Conservation (phyloP, 2,113 vertebrate species). For the Dendropsophus ebraccatus region DNA sequence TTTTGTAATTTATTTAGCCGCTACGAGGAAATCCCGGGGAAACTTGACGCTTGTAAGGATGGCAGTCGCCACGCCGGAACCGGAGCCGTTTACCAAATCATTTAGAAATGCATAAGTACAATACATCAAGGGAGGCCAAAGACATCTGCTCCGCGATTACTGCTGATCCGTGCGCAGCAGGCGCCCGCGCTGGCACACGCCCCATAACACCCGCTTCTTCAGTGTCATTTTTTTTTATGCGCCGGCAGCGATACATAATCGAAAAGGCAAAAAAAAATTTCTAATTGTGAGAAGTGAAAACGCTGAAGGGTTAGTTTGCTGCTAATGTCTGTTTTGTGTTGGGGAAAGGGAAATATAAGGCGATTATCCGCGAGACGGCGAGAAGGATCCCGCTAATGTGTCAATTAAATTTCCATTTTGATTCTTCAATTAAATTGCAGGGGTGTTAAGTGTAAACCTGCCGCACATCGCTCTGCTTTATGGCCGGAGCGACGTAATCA, state of each 20-base stretch:
- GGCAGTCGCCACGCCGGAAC: neutral
- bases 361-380: slow-evolving; percentile 15
- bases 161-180: slow-evolving; percentile 17
- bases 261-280: neutral
- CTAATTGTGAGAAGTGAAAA: neutral
- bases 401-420: slow-evolving; percentile 48
- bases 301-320: slow-evolving; percentile 21
- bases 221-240: neutral
- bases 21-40: neutral
- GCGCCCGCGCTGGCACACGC: slow-evolving; percentile 26
- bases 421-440: slow-evolving; percentile 36
- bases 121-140: slow-evolving; percentile 32
- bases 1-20: slow-evolving; percentile 43
- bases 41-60: neutral
- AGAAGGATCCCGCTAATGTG: slow-evolving; percentile 31
- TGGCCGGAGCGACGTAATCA: slow-evolving; percentile 9
- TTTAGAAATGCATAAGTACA: slow-evolving; percentile 50
- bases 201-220: neutral
- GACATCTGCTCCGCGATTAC: slow-evolving; percentile 44
- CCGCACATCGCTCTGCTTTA: neutral
- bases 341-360: neutral
- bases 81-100: slow-evolving; percentile 24
- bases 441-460: slow-evolving; percentile 40
- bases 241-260: slow-evolving; percentile 15
- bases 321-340: slow-evolving; percentile 26